These are phyloP conservation scores for Siderastrea radians DNA, from an alignment of 92 coral and sea anemone species.

Conservation along the genomic window DNA sequence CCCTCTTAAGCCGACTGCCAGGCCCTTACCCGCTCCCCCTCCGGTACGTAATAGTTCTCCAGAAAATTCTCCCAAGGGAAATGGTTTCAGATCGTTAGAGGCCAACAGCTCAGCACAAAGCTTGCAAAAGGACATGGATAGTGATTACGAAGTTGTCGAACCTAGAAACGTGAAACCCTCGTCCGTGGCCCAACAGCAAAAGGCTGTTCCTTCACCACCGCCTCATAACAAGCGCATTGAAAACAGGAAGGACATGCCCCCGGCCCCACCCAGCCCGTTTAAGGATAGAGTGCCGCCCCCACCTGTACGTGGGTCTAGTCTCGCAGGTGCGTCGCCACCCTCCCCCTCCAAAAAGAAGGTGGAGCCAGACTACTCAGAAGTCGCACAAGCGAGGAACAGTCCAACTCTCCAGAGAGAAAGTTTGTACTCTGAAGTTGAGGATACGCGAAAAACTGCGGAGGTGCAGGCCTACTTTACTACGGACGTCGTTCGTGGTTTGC, in stretches of 20 bases:
- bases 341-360: background rate
- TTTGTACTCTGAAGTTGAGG: constrained; percentile 50
- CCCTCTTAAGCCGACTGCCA: background rate
- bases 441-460: background rate
- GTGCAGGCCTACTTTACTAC: constrained; percentile 24
- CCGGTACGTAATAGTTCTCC: background rate
- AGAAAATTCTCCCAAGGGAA: background rate
- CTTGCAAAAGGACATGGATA: background rate
- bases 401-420: constrained; percentile 10
- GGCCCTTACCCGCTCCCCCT: background rate
- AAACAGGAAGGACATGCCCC: constrained; percentile 34
- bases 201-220: constrained; percentile 32
- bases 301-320: constrained; percentile 8
- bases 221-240: constrained; percentile 6
- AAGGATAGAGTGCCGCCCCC: constrained; percentile 30
- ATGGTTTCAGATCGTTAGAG: background rate
- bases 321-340: background rate
- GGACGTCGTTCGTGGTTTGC: constrained; percentile 33
- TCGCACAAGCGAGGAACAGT: background rate
- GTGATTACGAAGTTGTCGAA: constrained; percentile 66
- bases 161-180: constrained; percentile 79
- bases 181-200: background rate
- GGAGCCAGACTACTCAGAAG: background rate
- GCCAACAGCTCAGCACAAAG: background rate
- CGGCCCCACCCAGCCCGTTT: constrained; percentile 45